A percentile compares a stretch with the other conserved stretches of the same genome.
phyloP scores from a whole-genome alignment of 2,113 vertebrate species.

The Rhabdornis inornatus region DNA sequence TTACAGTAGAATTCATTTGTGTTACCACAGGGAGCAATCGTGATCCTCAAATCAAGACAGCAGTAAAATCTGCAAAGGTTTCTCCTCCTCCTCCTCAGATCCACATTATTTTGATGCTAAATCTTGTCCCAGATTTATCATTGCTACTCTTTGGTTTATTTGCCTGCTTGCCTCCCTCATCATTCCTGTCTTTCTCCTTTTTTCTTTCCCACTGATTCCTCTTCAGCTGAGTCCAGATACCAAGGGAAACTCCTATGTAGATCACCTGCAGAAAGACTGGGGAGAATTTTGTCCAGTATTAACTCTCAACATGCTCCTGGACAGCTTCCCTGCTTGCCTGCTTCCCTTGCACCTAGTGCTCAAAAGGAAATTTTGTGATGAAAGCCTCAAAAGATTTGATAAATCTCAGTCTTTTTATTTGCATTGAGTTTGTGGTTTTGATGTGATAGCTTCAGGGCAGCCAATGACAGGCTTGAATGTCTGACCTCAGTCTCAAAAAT shows the following conservation, averaged over 20 bases:
- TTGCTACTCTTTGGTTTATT: not conserved
- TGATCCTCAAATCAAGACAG: constrained; percentile 16
- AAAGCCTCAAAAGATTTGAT: not conserved
- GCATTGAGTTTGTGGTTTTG: not conserved
- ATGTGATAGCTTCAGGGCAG: not conserved
- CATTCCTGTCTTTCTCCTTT: not conserved
- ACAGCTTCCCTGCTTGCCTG: not conserved
- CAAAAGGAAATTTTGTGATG: not conserved
- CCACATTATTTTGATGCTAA: not conserved
- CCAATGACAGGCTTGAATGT: not conserved
- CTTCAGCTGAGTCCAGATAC: not conserved
- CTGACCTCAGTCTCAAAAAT: not conserved
- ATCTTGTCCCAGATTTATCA: not conserved
- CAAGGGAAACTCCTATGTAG: not conserved
- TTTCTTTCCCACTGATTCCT: not conserved
- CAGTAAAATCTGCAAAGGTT: constrained; percentile 7
- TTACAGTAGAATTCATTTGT: constrained; percentile 47
- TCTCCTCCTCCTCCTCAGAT: not conserved
- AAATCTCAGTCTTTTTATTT: not conserved
- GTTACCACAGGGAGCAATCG: constrained; percentile 30
- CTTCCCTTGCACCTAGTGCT: not conserved
- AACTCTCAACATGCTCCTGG: not conserved
- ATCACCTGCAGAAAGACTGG: not conserved
- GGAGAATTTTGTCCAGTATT: not conserved
- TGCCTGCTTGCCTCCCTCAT: not conserved